phyloP scores from a whole-genome alignment of 2,888 invertebrate genomes.

The Drosophila flavopinicola region DNA sequence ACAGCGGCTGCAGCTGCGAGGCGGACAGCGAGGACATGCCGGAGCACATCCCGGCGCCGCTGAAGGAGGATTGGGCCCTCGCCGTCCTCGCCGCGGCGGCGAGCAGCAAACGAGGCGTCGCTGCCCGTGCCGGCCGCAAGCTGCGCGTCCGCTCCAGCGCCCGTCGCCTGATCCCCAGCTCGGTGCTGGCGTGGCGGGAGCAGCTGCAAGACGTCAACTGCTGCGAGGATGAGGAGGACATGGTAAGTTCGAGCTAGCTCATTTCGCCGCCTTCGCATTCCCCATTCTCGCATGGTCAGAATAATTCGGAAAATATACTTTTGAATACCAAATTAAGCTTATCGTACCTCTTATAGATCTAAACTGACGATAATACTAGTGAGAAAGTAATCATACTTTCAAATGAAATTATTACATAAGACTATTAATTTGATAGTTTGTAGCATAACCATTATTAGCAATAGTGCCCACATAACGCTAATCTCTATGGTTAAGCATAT shows the following conservation, averaged over 20 bases:
- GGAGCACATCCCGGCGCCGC: constrained; percentile 46
- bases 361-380: too few species aligned
- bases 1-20: constrained; percentile 68
- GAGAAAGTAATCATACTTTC: too few species aligned
- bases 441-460: too few species aligned
- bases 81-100: constrained; percentile 61
- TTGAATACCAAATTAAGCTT: too few species aligned
- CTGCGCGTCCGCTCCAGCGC: constrained; percentile 60
- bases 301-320: too few species aligned
- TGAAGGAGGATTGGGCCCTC: constrained; percentile 64
- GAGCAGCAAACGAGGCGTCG: constrained; percentile 52
- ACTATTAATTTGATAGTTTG: too few species aligned
- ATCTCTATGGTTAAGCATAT: too few species aligned
- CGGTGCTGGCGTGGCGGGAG: constrained; percentile 83
- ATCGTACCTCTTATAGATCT: too few species aligned
- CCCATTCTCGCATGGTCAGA: too few species aligned
- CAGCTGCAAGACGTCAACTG: constrained; percentile 81
- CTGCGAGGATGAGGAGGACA: constrained; percentile 84
- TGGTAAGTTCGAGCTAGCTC: constrained; percentile 81
- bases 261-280: too few species aligned
- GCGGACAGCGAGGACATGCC: constrained; percentile 41
- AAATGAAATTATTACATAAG: too few species aligned
- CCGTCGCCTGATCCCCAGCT: constrained; percentile 65
- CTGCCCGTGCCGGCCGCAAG: constrained; percentile 58
- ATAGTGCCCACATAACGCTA: too few species aligned